A percentile compares a stretch with the other conserved stretches of the same genome.
Conservation (phyloP, 1,140 invertebrate species). For the fruit fly (Drosophila melanogaster) region Release_6_plus_ISO1_MT NT_037436.4:634501-635000, state of each 20-base stretch:
- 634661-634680: constrained; percentile 16
- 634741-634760: neutral
- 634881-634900: too few species aligned
- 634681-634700: constrained; percentile 4
- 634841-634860: too few species aligned
- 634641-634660: constrained; percentile 20
- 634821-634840: neutral
- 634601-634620: constrained; percentile 59
- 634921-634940: constrained; percentile 55
- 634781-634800: neutral
- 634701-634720: neutral
- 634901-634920: constrained; percentile 10
- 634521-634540: constrained; percentile 1
- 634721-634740: neutral
- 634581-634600: constrained; percentile 74
- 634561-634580: constrained; percentile 30
- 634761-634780: neutral
- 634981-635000: constrained; percentile 65
- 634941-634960: constrained; percentile 73
- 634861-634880: too few species aligned
- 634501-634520: constrained; percentile 19
- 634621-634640: constrained; percentile 66
- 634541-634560: neutral
- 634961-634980: constrained; percentile 78
- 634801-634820: neutral